These are phyloP conservation scores for Chrysocyon brachyurus DNA, from an alignment of 2,797 vertebrate species.

Conservation along the genomic window DNA sequence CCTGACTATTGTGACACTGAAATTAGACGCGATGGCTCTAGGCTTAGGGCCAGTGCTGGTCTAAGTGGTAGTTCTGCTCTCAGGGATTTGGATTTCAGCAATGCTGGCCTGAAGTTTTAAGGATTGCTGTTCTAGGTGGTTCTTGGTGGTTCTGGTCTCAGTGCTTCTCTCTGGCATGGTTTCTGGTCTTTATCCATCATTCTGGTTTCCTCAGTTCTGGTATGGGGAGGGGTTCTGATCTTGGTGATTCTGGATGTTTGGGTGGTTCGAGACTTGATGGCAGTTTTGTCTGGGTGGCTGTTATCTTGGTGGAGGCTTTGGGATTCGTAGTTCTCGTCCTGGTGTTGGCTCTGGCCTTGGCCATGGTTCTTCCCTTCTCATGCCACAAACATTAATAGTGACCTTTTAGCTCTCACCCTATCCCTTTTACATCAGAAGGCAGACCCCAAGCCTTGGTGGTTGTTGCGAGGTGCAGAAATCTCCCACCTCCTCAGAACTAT, in stretches of 20 bases:
- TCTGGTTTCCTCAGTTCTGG: not conserved
- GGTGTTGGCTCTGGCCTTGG: too few relatives aligned
- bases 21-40: not conserved
- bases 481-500: not conserved
- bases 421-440: not conserved
- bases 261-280: not conserved
- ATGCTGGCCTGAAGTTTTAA: not conserved
- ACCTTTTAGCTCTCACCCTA: not conserved
- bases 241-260: not conserved
- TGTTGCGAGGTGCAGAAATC: not conserved
- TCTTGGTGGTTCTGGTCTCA: not conserved
- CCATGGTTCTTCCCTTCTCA: too few relatives aligned
- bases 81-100: too few relatives aligned
- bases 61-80: too few relatives aligned
- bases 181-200: not conserved
- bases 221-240: not conserved
- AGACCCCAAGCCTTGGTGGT: too few relatives aligned
- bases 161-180: not conserved
- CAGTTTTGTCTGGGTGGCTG: not conserved
- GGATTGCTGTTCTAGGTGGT: not conserved
- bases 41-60: not conserved
- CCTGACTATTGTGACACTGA: not conserved
- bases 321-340: not conserved
- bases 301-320: not conserved
- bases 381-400: fast-evolving